phyloP scores from a whole-genome alignment of 2,888 invertebrate genomes.

The Drosophila ezoana region DNA sequence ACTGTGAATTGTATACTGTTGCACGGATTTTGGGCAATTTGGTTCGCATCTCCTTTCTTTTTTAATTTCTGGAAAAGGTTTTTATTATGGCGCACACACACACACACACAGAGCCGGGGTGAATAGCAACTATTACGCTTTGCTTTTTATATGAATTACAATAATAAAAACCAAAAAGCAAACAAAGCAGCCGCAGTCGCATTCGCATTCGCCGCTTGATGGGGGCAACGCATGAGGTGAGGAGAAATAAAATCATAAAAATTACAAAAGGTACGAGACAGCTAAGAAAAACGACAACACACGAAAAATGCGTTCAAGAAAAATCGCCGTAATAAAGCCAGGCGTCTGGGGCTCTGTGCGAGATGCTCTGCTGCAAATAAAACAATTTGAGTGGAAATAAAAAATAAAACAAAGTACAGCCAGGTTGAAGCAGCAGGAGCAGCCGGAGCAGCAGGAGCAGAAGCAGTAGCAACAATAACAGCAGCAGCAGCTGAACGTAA shows the following conservation, averaged over 20 bases:
- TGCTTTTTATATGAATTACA: slow-evolving; percentile 70
- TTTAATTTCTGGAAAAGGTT: slow-evolving; percentile 80
- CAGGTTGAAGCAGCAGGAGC: slow-evolving; percentile 16
- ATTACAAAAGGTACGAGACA: slow-evolving; percentile 76
- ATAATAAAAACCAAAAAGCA: slow-evolving; percentile 68
- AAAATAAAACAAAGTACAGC: slow-evolving; percentile 70
- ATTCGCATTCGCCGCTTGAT: slow-evolving; percentile 26
- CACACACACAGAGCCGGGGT: slow-evolving; percentile 25
- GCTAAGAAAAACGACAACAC: slow-evolving; percentile 69
- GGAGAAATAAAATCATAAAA: slow-evolving; percentile 77
- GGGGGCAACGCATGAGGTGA: slow-evolving; percentile 24
- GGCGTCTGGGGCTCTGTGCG: slow-evolving; percentile 46
- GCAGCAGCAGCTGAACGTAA: slow-evolving; percentile 21
- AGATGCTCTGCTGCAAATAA: slow-evolving; percentile 65
- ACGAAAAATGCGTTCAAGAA: slow-evolving; percentile 78
- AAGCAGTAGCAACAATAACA: slow-evolving; percentile 11
- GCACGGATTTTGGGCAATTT: slow-evolving; percentile 62
- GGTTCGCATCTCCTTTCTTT: slow-evolving; percentile 57
- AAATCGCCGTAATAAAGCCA: slow-evolving; percentile 80
- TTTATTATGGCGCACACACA: slow-evolving; percentile 61
- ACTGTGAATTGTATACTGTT: slow-evolving; percentile 39
- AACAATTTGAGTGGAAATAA: slow-evolving; percentile 82
- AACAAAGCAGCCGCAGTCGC: slow-evolving; percentile 40
- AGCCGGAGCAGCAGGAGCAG: slow-evolving; percentile 8
- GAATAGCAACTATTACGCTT: slow-evolving; percentile 42